Conservation (phyloP, 2,113 vertebrate genomes). For the Fukomys damarensis region DNA sequence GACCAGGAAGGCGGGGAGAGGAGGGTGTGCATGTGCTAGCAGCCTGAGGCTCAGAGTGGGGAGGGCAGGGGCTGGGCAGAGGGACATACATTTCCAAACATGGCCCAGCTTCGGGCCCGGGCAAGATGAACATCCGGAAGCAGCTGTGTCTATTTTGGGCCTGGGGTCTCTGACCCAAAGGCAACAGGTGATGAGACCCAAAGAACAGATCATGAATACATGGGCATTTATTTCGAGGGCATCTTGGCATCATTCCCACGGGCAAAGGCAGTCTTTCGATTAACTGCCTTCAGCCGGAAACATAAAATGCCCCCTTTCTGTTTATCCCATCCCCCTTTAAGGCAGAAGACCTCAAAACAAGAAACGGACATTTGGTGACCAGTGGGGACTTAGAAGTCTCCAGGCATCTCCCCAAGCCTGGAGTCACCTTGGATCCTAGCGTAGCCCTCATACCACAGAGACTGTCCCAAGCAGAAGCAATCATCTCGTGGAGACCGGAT, state of each 20-base stretch:
- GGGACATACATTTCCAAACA: not conserved
- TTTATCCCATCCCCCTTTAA: not conserved
- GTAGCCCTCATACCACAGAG: too few species aligned
- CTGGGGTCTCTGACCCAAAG: not conserved
- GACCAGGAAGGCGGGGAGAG: not conserved
- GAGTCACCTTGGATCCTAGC: too few species aligned
- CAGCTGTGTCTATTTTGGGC: conserved; percentile 65
- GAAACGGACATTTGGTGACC: not conserved
- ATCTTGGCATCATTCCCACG: not conserved
- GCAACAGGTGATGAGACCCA: conserved; percentile 32
- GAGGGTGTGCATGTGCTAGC: not conserved
- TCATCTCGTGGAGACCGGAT: too few species aligned
- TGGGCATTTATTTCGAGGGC: not conserved
- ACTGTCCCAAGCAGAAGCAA: too few species aligned
- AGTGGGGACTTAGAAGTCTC: not conserved
- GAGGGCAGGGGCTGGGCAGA: not conserved
- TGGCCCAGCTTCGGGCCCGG: not conserved
- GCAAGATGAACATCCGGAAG: accelerated
- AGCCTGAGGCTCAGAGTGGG: not conserved
- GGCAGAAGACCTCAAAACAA: not conserved
- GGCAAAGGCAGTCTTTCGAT: not conserved
- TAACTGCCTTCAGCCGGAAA: not conserved
- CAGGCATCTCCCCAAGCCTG: too few species aligned
- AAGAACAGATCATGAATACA: not conserved
- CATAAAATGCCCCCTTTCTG: not conserved